Evolutionary conservation across 1,140 invertebrate genomes (phyloP).

Genomic region (Hyles vespertilio): DNA sequence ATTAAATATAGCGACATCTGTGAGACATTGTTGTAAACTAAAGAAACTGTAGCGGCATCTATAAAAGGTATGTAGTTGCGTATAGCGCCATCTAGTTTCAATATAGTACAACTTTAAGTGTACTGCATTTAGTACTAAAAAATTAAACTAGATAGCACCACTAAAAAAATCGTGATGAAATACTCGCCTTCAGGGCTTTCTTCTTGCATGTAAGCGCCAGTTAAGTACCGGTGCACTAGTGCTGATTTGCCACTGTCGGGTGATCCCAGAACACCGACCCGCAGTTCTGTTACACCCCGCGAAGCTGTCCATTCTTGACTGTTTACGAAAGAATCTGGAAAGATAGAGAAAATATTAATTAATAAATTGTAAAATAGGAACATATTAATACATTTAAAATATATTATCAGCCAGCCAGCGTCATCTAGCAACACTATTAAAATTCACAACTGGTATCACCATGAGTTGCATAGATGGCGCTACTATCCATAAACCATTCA

Average conservation of each 20-base stretch:
- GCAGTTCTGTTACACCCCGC: conserved; percentile 93
- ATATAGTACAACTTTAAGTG: neutral
- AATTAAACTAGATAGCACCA: neutral
- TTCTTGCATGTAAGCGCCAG: conserved; percentile 98
- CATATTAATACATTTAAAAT: too few relatives aligned
- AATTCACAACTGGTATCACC: too few relatives aligned
- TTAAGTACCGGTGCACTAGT: conserved; percentile 97
- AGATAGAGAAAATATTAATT: conserved; percentile 22
- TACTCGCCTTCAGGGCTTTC: conserved; percentile 92
- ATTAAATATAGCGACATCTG: neutral
- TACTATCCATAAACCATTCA: too few relatives aligned
- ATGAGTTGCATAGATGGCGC: too few relatives aligned
- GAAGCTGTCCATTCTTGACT: conserved; percentile 99
- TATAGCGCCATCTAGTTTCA: conserved; percentile 24
- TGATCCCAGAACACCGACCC: conserved; percentile 96
- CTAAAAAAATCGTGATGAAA: neutral
- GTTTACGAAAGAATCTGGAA: conserved; percentile 99
- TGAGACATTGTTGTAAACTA: neutral
- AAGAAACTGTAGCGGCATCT: too few relatives aligned
- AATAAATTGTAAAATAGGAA: neutral
- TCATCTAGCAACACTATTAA: too few relatives aligned
- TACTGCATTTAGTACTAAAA: too few relatives aligned
- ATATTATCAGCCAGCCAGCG: too few relatives aligned
- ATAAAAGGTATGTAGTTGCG: neutral
- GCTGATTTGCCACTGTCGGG: conserved; percentile 97